Percentiles rank a stretch among this genome's conserved stretches.
Conservation (phyloP, 2,113 vertebrate species). For the Microcebus ravelobensis region DNA sequence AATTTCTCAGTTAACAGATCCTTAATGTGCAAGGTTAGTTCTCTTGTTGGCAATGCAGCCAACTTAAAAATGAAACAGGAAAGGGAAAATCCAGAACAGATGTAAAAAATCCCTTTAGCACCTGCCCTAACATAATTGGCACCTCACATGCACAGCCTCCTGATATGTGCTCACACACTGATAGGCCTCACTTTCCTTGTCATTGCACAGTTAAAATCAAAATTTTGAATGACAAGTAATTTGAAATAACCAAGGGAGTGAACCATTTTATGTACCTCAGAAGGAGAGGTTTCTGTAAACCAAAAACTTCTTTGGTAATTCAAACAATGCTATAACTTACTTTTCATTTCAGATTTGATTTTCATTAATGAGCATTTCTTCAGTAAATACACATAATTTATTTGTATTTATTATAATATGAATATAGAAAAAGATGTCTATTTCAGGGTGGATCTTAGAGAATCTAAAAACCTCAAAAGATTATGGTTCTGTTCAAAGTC, state of each 20-base stretch:
- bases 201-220: neutral
- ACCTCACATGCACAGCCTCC: neutral
- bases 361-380: neutral
- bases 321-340: conserved; percentile 25
- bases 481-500: conserved; percentile 4
- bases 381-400: neutral
- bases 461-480: neutral
- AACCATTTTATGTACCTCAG: neutral
- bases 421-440: neutral
- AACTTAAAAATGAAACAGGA: neutral
- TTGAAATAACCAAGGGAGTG: neutral
- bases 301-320: neutral
- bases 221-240: neutral
- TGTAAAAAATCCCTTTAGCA: neutral
- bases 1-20: neutral
- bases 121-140: neutral
- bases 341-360: neutral
- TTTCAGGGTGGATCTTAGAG: neutral
- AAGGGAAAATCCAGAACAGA: neutral
- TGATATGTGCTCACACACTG: neutral
- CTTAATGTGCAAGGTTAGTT: neutral
- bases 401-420: neutral
- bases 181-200: neutral
- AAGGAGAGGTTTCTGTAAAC: neutral
- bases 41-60: neutral